phyloP scores from a whole-genome alignment of 2,888 invertebrate genomes.

The Entomobrya multifasciata region DNA sequence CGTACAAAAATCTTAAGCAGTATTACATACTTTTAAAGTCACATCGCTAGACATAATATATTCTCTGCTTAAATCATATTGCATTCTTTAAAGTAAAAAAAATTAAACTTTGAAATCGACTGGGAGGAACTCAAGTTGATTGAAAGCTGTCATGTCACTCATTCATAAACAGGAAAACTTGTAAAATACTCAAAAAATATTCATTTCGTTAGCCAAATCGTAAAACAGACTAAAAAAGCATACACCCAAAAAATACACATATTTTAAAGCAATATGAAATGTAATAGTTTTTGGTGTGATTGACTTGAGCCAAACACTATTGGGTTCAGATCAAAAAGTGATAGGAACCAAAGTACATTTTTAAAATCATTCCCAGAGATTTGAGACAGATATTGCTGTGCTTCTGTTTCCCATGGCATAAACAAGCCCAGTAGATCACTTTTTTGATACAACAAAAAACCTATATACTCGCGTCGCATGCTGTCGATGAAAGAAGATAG shows the following conservation, averaged over 20 bases:
- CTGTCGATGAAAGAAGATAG: slow-evolving; percentile 32
- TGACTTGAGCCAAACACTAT: slow-evolving; percentile 12
- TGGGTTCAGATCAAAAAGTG: not conserved
- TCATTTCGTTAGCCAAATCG: slow-evolving; percentile 45
- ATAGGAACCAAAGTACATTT: not conserved
- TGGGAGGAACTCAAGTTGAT: slow-evolving; percentile 72
- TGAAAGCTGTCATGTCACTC: slow-evolving; percentile 73
- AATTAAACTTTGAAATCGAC: slow-evolving; percentile 56
- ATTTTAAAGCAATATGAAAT: not conserved
- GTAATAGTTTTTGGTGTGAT: not conserved
- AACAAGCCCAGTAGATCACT: slow-evolving; percentile 54
- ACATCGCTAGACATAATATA: no score
- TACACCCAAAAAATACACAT: not conserved
- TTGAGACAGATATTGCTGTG: not conserved
- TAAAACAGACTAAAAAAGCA: not conserved
- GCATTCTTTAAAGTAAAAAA: slow-evolving; percentile 52
- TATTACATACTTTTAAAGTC: no score
- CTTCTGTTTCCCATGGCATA: not conserved
- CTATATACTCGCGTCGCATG: not conserved
- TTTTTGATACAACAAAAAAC: slow-evolving; percentile 19
- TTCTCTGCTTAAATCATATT: no score
- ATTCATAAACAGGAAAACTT: slow-evolving; percentile 67
- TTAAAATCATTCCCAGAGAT: not conserved
- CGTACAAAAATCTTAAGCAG: no score
- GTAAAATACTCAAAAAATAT: slow-evolving; percentile 53